Base-by-base conservation (phyloP, 2,888 invertebrate species). In the Chloromyia formosa region DNA sequence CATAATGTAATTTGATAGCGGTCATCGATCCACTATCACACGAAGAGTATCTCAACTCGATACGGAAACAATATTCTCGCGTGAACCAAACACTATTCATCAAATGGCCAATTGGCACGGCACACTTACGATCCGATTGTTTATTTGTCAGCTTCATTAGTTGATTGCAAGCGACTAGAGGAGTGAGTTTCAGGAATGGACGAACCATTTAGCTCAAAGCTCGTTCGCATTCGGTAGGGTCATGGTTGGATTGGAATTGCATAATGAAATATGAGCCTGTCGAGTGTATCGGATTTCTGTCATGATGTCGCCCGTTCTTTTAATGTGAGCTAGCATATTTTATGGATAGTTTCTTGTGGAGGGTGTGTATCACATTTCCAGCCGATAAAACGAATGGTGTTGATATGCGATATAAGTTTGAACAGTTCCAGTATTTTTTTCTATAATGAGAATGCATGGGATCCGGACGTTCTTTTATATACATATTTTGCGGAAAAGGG, bases 21-120 rank as follows among this genome's bases (percentile, higher is more conserved):
- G 66, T 22, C 49, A 66, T 66, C 42, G 40, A 62, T 62, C n/a
- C n/a, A 2, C 16, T 12, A 64, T 49, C 49, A 35, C 16, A 49
- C 10, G 16, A 35, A 49, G 2, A 49, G 56, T 56, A 56, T 10
- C 20, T 20, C 56, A 56, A 35, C 7, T 35, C 22, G 10, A 10
- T 56, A 16, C 22, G 1, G 7, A 35, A 7, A 35, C 20, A 45
- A 20, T 45, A 49, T 22, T 66, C 66, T 45, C 22, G 66, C 66
- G 1, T 66, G 66, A 66, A 66, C 20, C 22, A 35, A 20, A 18
- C 66, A 49, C 27, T 7, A 66, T 66, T 66, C 22, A 42, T 45
- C 20, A 66, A 45, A 66, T 66, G 66, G 42, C n/a, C 45, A 22
- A 10, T 56, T 56, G 42, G 49, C 22, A 22, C 18, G n/a, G 27